phyloP scores from a whole-genome alignment of 2,113 vertebrate species.

The Austrofundulus limnaeus region DNA sequence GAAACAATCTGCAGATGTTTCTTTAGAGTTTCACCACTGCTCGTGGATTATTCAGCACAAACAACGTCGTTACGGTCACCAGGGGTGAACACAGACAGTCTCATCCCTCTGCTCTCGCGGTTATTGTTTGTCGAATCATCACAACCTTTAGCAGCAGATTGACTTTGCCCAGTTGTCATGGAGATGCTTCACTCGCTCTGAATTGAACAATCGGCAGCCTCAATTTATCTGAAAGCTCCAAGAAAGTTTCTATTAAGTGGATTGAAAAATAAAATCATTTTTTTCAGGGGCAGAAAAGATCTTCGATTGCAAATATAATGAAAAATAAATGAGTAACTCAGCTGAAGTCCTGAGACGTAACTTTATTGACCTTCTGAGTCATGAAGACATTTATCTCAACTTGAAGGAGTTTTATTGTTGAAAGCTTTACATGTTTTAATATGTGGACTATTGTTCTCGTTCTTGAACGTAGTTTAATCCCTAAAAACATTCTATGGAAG shows the following conservation, averaged over 20 bases:
- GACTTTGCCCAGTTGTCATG: constrained; percentile 22
- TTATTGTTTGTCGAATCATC: constrained; percentile 1
- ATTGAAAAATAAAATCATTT: background rate
- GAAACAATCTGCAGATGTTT: background rate
- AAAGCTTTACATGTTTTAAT: background rate
- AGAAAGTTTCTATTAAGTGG: background rate
- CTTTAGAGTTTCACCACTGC: background rate
- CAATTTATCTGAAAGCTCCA: background rate
- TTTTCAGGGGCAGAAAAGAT: background rate
- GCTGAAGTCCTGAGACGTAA: no score
- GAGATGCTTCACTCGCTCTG: constrained; percentile 1
- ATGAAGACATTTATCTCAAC: no score
- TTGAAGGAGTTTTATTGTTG: no score
- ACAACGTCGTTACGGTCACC: background rate
- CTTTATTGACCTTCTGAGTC: no score
- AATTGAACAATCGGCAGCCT: background rate
- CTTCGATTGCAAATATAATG: no score
- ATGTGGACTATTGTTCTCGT: background rate
- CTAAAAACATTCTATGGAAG: constrained; percentile 2
- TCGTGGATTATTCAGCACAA: background rate
- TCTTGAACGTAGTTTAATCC: background rate
- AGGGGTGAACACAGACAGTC: background rate
- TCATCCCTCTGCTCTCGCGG: background rate
- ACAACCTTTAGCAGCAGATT: background rate
- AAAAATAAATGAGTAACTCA: no score